Base-by-base conservation (phyloP, 2,888 invertebrate species). In the Lasioglossum vierecki region DNA sequence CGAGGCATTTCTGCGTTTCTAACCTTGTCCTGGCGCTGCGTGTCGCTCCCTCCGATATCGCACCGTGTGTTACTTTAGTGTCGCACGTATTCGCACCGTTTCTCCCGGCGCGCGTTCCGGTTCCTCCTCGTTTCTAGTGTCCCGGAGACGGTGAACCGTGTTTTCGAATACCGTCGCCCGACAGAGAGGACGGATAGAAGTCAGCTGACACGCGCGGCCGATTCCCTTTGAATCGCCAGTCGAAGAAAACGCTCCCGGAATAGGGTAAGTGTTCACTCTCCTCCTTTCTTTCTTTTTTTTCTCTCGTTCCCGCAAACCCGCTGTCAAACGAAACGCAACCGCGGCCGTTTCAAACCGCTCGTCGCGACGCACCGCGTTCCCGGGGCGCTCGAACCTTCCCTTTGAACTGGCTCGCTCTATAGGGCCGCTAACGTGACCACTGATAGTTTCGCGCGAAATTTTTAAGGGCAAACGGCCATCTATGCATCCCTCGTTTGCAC, bases 21-120 rank as follows among this genome's bases (percentile, higher is more conserved):
- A 89, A 89, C 89, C 91, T 90, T 83, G 80, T 83, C 87, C 86
- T 88, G 82, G 86, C 86, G 81, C 87, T 88, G 80, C 68, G 84
- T 82, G 87, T 86, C 86, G 79, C 80, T 83, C 82, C 76, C 75
- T 49, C 72, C 79, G 80, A 81, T 39, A 22, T 82, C 80, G 79
- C 76, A 78, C 74, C 70, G 80, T 85, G 75, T 85, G 73, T 78
- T 73, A 81, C 79, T 75, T 35, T 86, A 79, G 85, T 85, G 90
- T 75, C 88, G 87, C 80, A 82, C 83, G 60, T 80, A 73, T 66
- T 80, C 68, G 71, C 82, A 83, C 70, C 71, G 70, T 63, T 41
- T 39, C 76, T 79, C 4, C 57, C 76, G 81, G 57, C n/a, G 30
- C 74, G 75, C 79, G 74, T 39, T 70, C 79, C 35, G 11, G 84